A percentile compares a stretch with the other conserved stretches of the same genome.
phyloP scores from a whole-genome alignment of 2,888 invertebrate genomes.

The Drosophila quinaria region DNA sequence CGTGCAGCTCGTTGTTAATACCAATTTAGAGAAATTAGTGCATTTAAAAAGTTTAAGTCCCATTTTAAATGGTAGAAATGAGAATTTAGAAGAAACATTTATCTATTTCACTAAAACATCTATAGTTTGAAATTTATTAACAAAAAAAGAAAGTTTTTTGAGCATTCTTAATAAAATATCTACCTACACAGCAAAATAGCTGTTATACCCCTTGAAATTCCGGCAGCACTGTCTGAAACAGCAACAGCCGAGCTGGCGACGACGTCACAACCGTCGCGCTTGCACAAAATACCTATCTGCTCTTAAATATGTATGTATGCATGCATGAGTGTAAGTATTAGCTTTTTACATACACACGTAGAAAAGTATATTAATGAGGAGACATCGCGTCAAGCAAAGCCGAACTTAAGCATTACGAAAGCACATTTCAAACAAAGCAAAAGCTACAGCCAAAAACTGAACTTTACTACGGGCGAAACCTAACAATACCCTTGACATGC shows the following conservation, averaged over 20 bases:
- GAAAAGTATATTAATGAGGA: slow-evolving; percentile 73
- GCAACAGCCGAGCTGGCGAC: slow-evolving; percentile 54
- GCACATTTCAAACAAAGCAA: slow-evolving; percentile 69
- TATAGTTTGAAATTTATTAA: no score
- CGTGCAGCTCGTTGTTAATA: no score
- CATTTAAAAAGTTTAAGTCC: no score
- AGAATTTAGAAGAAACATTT: no score
- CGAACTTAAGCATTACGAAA: slow-evolving; percentile 70
- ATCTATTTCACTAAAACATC: no score
- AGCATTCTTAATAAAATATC: no score
- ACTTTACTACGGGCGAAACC: slow-evolving; percentile 40
- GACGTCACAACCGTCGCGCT: slow-evolving; percentile 62
- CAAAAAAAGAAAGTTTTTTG: no score
- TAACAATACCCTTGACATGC: slow-evolving; percentile 55
- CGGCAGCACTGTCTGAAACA: slow-evolving; percentile 14
- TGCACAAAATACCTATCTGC: slow-evolving; percentile 48
- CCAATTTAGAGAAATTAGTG: no score
- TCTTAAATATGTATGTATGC: no score
- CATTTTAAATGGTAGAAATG: no score
- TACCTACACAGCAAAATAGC: neutral
- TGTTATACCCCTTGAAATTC: neutral
- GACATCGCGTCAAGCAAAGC: slow-evolving; percentile 64
- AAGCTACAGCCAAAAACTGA: slow-evolving; percentile 38
- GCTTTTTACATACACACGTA: slow-evolving; percentile 46
- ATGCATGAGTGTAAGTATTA: slow-evolving; percentile 41